These are phyloP conservation scores for Pollenia amentaria DNA, from an alignment of 2,888 invertebrate genomes.

Conservation along the genomic window DNA sequence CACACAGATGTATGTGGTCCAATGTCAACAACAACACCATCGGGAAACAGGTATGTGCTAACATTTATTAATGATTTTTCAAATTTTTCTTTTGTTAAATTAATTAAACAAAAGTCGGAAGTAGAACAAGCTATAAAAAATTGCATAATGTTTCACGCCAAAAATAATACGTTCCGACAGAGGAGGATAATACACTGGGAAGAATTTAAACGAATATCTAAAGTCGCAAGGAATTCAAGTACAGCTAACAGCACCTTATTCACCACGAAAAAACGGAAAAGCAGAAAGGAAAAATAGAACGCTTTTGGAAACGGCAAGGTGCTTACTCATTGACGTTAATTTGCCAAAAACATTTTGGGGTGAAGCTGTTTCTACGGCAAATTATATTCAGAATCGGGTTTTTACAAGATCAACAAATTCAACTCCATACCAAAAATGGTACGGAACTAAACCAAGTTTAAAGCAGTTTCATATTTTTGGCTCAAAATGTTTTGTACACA, in stretches of 20 bases:
- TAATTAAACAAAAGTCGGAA: not conserved
- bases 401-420: conserved; percentile 65
- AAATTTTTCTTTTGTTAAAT: conserved; percentile 14
- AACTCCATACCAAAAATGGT: conserved; percentile 67
- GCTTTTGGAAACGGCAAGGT: conserved; percentile 34
- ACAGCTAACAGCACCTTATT: too few species aligned
- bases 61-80: conserved; percentile 18
- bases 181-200: not conserved
- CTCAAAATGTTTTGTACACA: conserved; percentile 69
- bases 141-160: not conserved
- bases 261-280: too few species aligned
- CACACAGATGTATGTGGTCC: conserved; percentile 17
- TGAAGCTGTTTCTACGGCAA: too few species aligned
- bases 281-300: too few species aligned
- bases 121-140: conserved; percentile 12
- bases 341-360: conserved; percentile 31
- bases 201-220: conserved; percentile 4
- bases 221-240: conserved; percentile 23
- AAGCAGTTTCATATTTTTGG: conserved; percentile 63
- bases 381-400: too few species aligned
- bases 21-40: conserved; percentile 11
- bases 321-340: conserved; percentile 44
- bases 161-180: conserved; percentile 13
- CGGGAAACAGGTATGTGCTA: conserved; percentile 18
- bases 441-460: conserved; percentile 64